Conservation (phyloP, 2,797 vertebrate genomes). For the Falco columbarius region DNA sequence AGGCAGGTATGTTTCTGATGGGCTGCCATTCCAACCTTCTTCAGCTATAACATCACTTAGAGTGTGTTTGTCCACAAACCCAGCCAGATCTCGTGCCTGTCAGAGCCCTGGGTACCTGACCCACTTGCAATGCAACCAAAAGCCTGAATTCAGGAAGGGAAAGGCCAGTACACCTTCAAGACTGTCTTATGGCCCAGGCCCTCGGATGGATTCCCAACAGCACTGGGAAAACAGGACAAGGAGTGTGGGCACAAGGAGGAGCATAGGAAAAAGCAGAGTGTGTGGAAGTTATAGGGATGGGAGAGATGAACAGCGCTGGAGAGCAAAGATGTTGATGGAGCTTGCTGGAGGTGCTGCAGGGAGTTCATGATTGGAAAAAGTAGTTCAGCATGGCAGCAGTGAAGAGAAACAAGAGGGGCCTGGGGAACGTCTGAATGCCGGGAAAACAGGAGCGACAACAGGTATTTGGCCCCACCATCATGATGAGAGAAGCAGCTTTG, state of each 20-base stretch:
- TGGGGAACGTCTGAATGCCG: background rate
- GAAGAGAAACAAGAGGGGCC: background rate
- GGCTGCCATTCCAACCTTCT: background rate
- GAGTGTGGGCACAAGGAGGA: background rate
- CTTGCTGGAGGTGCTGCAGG: background rate
- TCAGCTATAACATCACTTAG: background rate
- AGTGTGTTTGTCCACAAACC: background rate
- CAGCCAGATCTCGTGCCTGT: background rate
- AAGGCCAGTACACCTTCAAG: background rate
- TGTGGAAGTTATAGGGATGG: background rate
- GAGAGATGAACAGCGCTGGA: background rate
- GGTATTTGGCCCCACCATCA: background rate
- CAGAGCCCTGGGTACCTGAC: background rate
- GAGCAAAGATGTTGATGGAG: background rate
- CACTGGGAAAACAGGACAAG: background rate
- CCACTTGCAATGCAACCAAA: background rate
- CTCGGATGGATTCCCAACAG: background rate
- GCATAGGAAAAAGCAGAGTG: background rate
- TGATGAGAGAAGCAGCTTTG: background rate
- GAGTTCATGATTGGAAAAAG: background rate
- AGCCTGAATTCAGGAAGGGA: background rate
- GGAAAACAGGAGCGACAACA: background rate
- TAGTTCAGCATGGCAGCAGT: background rate
- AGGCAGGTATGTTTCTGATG: background rate
- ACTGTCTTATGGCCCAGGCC: background rate